phyloP scores from a whole-genome alignment of 1,140 invertebrate genomes.

The Drosophila eugracilis region DNA sequence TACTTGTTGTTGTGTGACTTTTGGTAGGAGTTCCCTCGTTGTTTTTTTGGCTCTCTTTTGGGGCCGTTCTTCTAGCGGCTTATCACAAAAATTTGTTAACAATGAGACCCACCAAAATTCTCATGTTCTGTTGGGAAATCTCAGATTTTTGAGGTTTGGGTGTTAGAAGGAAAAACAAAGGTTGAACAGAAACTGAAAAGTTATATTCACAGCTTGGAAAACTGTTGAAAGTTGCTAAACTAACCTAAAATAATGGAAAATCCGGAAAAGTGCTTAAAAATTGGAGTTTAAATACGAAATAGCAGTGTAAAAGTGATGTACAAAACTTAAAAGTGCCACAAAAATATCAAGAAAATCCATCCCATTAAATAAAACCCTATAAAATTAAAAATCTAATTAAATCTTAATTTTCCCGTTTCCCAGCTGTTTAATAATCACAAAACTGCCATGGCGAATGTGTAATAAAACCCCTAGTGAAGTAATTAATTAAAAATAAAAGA shows the following conservation, averaged over 20 bases:
- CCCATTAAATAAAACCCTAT: neutral
- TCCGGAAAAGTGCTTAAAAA: neutral
- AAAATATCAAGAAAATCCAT: neutral
- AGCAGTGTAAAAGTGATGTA: too few relatives aligned
- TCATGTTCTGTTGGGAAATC: constrained; percentile 47
- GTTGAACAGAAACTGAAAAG: constrained; percentile 3
- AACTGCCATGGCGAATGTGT: constrained; percentile 51
- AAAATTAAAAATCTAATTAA: constrained; percentile 6
- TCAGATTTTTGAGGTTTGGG: constrained; percentile 9
- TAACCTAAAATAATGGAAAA: neutral
- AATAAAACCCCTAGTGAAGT: constrained; percentile 26
- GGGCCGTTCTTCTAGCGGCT: constrained; percentile 61
- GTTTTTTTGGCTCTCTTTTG: constrained; percentile 45
- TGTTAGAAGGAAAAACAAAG: constrained; percentile 6
- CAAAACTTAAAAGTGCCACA: neutral
- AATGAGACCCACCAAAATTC: constrained; percentile 33
- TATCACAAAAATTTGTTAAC: constrained; percentile 69
- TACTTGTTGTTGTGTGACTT: constrained; percentile 18
- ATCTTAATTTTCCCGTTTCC: neutral
- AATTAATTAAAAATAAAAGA: constrained; percentile 22
- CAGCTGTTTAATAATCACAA: constrained; percentile 42
- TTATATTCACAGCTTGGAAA: neutral
- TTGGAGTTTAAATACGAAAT: neutral
- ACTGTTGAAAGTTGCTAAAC: neutral
- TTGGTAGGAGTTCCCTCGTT: constrained; percentile 39